Evolutionary conservation across 2,113 vertebrate species (phyloP), one percentile per base, ranked within the genome.

Genomic region (Myotis davidii): DNA sequence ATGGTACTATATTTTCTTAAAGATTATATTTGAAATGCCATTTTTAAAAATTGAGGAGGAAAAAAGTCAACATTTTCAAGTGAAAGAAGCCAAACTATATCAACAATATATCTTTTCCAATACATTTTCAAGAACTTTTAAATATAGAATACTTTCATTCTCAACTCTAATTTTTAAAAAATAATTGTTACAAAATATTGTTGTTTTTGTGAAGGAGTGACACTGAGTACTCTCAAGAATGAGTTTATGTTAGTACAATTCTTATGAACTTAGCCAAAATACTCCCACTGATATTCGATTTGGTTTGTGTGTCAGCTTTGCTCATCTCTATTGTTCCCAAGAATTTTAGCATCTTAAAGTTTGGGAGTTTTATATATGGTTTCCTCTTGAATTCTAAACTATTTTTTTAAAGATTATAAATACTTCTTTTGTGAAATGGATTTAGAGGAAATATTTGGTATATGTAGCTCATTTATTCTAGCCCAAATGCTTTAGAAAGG

Each of bases 381-480:
- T 94, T 89, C 34, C 23, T 86, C 89, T 97, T n/a, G 50, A 97
- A 76, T 81, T 78, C 69, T 70, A 37, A 91, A 52, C 23, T 56
- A 59, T 65, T 72, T 70, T 70, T 39, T 94, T 84, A 81, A 50
- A 42, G 37, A 84, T 84, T 73, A 74, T 72, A 54, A 76, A 39
- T 25, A 78, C 37, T 94, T 92, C 45, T 73, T 82, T 69, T 65
- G 25, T 81, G 25, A 96, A 89, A 72, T 45, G 32, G 3, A 56
- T 76, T 54, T 84, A 50, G 59, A 61, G 45, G 72, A 72, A 86
- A 76, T 89, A 56, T 70, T 85, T 89, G 42, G 21, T 48, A 61
- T 70, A 32, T 91, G 45, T 61, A 84, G 17, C 8, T 52, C 14
- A 74, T 79, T 83, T 79, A 67, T 81, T 94, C 14, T 50, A 81